These are phyloP conservation scores for Rhopilema esculentum DNA, from an alignment of 30 jellyfish, hydroid and myxozoan genomes.

Conservation along the genomic window DNA sequence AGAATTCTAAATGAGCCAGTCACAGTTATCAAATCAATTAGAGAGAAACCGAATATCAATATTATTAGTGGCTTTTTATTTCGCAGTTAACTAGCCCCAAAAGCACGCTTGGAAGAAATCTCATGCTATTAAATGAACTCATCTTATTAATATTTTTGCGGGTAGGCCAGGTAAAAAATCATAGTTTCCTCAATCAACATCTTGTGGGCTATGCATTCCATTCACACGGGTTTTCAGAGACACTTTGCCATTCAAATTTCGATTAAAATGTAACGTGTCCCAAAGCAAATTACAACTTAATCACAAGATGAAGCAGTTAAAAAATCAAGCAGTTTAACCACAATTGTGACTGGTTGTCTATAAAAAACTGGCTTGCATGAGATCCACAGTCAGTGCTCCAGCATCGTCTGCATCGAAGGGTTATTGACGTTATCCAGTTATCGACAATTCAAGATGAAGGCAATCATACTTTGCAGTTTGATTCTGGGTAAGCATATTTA, in stretches of 20 bases:
- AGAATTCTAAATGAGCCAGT: too few relatives aligned
- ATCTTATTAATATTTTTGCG: too few relatives aligned
- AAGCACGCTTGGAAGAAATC: not conserved
- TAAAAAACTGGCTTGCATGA: not conserved
- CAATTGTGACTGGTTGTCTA: not conserved
- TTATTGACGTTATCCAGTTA: not conserved
- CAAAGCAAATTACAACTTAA: not conserved
- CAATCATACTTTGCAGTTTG: not conserved
- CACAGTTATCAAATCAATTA: too few relatives aligned
- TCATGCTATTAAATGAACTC: not conserved
- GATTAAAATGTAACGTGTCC: not conserved
- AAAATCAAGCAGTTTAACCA: not conserved
- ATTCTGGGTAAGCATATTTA: conserved; percentile 9
- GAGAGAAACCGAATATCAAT: too few relatives aligned
- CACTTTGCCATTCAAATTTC: too few relatives aligned
- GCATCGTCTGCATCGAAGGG: not conserved
- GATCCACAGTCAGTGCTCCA: not conserved
- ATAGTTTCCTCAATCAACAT: not conserved
- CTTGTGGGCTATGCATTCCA: not conserved
- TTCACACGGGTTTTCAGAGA: not conserved
- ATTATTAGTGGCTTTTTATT: too few relatives aligned
- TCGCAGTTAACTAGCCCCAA: too few relatives aligned
- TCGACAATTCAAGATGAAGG: conserved; percentile 5
- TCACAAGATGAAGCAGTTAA: not conserved
- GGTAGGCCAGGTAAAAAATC: not conserved